Evolutionary conservation across 2,888 invertebrate genomes (phyloP), one percentile per base, ranked within the genome.

Genomic region (Dynastes hyllus): DNA sequence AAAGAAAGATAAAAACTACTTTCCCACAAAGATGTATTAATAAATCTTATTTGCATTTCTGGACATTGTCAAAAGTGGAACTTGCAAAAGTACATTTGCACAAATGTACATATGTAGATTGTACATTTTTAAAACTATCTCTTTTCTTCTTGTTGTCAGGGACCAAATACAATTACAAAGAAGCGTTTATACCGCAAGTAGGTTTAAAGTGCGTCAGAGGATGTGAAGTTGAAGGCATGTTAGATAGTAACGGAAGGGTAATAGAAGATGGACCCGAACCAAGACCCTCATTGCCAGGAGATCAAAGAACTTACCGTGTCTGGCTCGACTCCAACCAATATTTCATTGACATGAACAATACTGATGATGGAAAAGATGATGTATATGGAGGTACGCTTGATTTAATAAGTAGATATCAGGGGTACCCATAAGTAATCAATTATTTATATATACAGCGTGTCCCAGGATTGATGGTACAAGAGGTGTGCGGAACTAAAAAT

Each of bases 301-400:
- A 98, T 85, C 93, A 94, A 32, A 92, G 99, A 82, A 98, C 97
- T 0, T 99, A 95, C 89, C 92, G 99, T 5, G 95, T 99, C 2
- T 95, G 97, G 92, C 90, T 99, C 40, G 99, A 99, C 88, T 95
- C 97, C 5, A 99, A 99, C 90, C 99, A 99, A 89, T 99, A 99
- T 87, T 92, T 96, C 70, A 90, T 94, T 83, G 98, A 99, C 87
- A 95, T 98, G 93, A 96, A 97, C 85, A 92, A 92, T 27, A 93
- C 95, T 9, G 94, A 94, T 84, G 92, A 94, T 85, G 96, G 95
- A 13, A 93, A 93, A 82, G 96, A 96, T 90, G 96, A 95, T 85
- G 87, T 89, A 22, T 89, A 89, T 81, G 89, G 89, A 85, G 85
- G 84, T 84, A 61, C 45, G 22, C 16, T 3, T n/a, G n/a, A 55